These are phyloP conservation scores for Hermodice carunculata DNA, from an alignment of 2,888 invertebrate genomes.

Conservation along the genomic window DNA sequence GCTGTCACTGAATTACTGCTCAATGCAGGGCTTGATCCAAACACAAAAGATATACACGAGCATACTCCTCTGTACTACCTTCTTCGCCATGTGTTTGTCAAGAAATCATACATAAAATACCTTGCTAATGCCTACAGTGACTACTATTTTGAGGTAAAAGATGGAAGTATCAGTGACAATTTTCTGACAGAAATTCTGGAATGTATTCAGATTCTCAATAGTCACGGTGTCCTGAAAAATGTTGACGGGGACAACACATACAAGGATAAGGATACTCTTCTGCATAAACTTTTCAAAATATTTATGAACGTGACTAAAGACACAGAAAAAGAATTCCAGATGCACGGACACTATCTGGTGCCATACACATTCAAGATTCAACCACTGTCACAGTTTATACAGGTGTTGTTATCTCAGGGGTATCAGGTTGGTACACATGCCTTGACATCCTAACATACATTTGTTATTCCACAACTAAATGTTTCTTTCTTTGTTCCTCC, in stretches of 20 bases:
- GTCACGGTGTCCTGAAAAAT: no score
- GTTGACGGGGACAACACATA: no score
- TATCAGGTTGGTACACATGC: no score
- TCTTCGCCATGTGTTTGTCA: conserved; percentile 21
- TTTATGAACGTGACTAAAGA: conserved; percentile 14
- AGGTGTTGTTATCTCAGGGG: no score
- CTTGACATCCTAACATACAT: no score
- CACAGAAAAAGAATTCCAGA: conserved; percentile 25
- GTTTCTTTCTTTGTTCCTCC: no score
- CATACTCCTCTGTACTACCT: conserved; percentile 16
- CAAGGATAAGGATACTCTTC: conserved; percentile 1
- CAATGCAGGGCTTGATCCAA: conserved; percentile 23
- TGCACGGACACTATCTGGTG: conserved; percentile 23
- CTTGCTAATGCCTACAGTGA: conserved; percentile 24
- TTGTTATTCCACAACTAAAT: no score
- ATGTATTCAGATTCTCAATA: no score
- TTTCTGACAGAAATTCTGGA: no score
- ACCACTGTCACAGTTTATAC: conserved; percentile 9
- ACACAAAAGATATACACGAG: conserved; percentile 1
- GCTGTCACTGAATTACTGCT: conserved; percentile 16
- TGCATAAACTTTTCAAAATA: conserved; percentile 9
- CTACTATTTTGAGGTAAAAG: no score
- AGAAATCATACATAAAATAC: conserved; percentile 24
- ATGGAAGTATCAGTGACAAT: no score
- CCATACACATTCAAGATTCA: conserved; percentile 22